Evolutionary conservation across 2,797 vertebrate genomes (phyloP), one percentile per base, ranked within the genome.

Genomic region (Cygnus olor): DNA sequence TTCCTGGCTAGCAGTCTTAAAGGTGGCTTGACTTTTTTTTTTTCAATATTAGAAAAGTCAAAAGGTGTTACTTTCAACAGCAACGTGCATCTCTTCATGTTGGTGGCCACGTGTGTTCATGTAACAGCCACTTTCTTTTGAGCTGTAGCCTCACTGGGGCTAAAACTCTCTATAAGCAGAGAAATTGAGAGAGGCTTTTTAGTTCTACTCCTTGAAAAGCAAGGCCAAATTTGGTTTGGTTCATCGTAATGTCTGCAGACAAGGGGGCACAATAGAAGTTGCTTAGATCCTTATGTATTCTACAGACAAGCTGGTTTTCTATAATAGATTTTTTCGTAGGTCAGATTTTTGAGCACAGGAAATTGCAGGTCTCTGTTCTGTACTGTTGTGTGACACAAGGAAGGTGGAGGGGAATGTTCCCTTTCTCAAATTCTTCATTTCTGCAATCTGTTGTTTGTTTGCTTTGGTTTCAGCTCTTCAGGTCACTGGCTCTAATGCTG

Each of bases 291-390:
- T 40, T 85, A 42, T 0, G 11, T 80, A 3, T 85, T 82, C 49
- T 79, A 18, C 40, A 63, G 14, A 30, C 25, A 47, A 69, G 27
- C 32, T 68, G 54, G 34, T 65, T 77, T 93, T 89, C 57, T 87
- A 5, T 60, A 54, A 57, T 65, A n/a, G 30, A 24, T 11, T 60
- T 80, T 54, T 64, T 80, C 16, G 2, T 84, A 83, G 42, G 82
- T 95, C 92, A 81, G 42, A 49, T 93, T 93, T 78, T 72, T 42
- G 10, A 53, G 92, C 34, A 10, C 82, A 88, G 91, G 88, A 95
- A 81, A 58, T 84, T 53, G 66, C 73, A 84, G 24, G 32, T 91
- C 27, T 56, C 85, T 81, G 14, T 68, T 88, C 34, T 63, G 9
- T 51, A 0, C 72, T 69, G 16, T 72, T 69, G 16, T 88, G 84